Evolutionary conservation across 92 coral and sea anemone species (phyloP).

Genomic region (Anthopleura xanthogrammica): DNA sequence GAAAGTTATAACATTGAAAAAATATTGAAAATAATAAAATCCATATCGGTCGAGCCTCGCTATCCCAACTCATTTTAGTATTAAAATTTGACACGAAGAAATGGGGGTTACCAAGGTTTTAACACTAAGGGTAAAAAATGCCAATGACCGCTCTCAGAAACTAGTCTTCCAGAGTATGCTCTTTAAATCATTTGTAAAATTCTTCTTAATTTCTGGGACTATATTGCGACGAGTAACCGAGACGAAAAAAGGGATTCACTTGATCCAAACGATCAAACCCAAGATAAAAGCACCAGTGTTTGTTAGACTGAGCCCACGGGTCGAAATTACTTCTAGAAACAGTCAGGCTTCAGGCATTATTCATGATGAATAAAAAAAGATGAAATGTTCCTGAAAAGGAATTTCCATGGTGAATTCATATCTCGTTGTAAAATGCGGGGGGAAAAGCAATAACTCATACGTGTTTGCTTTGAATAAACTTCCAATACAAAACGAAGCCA

Average conservation of each 20-base stretch:
- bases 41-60: too few species aligned
- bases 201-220: slow-evolving; percentile 1
- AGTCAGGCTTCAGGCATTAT: slow-evolving; percentile 10
- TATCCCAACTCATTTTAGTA: too few species aligned
- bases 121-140: neutral
- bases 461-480: neutral
- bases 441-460: neutral
- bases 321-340: slow-evolving; percentile 7
- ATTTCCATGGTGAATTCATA: slow-evolving; percentile 17
- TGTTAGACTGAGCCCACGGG: neutral
- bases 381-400: slow-evolving; percentile 16
- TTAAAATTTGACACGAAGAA: neutral
- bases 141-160: neutral
- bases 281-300: slow-evolving; percentile 10
- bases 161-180: neutral
- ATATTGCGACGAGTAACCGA: neutral
- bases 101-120: slow-evolving; percentile 4
- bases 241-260: neutral
- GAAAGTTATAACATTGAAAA: neutral
- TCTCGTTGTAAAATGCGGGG: slow-evolving; percentile 8
- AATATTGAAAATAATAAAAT: neutral
- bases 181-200: neutral
- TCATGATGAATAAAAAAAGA: slow-evolving; percentile 6
- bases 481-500: neutral
- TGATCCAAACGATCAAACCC: slow-evolving; percentile 9